These are phyloP conservation scores for Hypomecis atomaria DNA, from an alignment of 2,888 invertebrate genomes.

Conservation along the genomic window DNA sequence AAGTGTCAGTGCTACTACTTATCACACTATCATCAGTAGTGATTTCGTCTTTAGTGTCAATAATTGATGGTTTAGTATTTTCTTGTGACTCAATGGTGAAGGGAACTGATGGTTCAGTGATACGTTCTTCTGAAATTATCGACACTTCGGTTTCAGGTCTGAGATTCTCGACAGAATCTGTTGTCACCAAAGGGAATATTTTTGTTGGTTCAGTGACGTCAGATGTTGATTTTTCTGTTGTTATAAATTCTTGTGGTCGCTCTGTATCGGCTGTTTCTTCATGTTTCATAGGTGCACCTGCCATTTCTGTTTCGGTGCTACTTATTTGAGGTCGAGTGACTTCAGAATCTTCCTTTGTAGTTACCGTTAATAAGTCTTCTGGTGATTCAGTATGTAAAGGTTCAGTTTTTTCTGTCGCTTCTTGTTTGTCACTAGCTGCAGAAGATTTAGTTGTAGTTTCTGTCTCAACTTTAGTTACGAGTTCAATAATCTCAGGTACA, in stretches of 20 bases:
- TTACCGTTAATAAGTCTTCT: conserved; percentile 13
- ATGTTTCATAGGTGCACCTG: conserved; percentile 13
- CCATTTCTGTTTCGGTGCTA: conserved; percentile 12
- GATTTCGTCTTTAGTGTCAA: conserved; percentile 22
- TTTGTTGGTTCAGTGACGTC: conserved; percentile 3
- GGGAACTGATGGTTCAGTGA: conserved; percentile 9
- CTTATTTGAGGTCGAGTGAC: conserved; percentile 13
- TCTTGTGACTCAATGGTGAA: conserved; percentile 9
- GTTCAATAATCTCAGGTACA: conserved; percentile 1
- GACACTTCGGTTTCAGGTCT: conserved; percentile 9
- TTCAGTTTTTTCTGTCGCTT: conserved; percentile 17
- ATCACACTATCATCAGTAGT: conserved; percentile 9
- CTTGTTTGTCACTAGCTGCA: neutral
- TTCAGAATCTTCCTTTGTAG: conserved; percentile 21
- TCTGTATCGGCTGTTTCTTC: conserved; percentile 12
- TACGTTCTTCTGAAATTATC: conserved; percentile 6
- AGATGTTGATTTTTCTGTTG: conserved; percentile 10
- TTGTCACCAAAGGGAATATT: neutral
- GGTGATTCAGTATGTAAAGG: conserved; percentile 9
- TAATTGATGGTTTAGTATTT: conserved; percentile 8
- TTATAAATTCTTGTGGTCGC: conserved; percentile 12
- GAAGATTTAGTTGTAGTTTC: conserved; percentile 15
- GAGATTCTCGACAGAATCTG: conserved; percentile 9
- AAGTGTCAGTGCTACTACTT: conserved; percentile 11
- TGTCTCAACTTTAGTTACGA: conserved; percentile 2